phyloP scores from a whole-genome alignment of 2,888 invertebrate genomes.

The Scrobipalpa atriplicella region DNA sequence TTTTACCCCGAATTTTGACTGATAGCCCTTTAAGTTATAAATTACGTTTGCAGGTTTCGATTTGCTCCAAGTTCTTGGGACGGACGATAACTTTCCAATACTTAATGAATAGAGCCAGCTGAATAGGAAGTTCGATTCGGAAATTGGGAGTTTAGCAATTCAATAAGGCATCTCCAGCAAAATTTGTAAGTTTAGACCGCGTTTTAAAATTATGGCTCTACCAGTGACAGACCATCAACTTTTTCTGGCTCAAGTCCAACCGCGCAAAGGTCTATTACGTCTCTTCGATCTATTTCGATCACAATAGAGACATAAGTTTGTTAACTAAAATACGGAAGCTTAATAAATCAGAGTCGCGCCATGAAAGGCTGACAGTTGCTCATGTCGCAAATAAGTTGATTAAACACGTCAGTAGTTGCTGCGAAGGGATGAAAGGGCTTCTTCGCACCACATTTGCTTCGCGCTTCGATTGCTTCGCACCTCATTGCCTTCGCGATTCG shows the following conservation, averaged over 20 bases:
- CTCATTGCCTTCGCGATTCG: conserved; percentile 47
- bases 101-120: conserved; percentile 19
- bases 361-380: conserved; percentile 25
- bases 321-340: conserved; percentile 25
- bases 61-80: conserved; percentile 19
- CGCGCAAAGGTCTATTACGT: not conserved
- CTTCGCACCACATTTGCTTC: conserved; percentile 68
- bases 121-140: conserved; percentile 20
- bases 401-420: conserved; percentile 45
- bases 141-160: conserved; percentile 1
- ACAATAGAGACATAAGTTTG: conserved; percentile 7
- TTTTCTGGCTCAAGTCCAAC: conserved; percentile 8
- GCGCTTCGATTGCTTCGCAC: conserved; percentile 24
- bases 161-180: not conserved
- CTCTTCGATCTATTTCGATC: conserved; percentile 14
- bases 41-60: conserved; percentile 31
- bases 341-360: conserved; percentile 28
- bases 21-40: conserved; percentile 31
- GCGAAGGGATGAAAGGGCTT: conserved; percentile 40
- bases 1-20: conserved; percentile 30
- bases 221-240: not conserved
- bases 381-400: conserved; percentile 39
- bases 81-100: conserved; percentile 20
- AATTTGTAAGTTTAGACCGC: not conserved
- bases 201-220: not conserved